Evolutionary conservation across 1,140 invertebrate species (phyloP).

Genomic region (Archegozetes longisetosus): DNA sequence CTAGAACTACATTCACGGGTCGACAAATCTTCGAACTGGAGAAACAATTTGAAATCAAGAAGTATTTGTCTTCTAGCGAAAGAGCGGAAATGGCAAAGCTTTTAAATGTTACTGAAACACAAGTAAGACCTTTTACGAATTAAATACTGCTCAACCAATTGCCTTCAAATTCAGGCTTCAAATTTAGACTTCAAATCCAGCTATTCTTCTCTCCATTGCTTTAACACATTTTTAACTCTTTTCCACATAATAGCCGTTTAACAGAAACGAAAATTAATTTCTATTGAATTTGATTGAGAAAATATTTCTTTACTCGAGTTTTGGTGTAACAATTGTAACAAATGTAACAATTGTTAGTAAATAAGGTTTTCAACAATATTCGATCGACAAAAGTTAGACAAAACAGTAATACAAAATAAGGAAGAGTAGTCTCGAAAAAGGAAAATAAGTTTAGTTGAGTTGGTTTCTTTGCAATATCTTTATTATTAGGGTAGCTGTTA

Average conservation of each 20-base stretch:
- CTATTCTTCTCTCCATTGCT: too few species aligned
- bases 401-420: too few species aligned
- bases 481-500: too few species aligned
- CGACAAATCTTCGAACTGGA: constrained; percentile 90
- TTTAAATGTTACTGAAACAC: constrained; percentile 84
- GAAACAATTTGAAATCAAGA: constrained; percentile 87
- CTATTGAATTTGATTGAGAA: not conserved
- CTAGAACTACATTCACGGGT: constrained; percentile 83
- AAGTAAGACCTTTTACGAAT: constrained; percentile 40
- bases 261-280: constrained; percentile 4
- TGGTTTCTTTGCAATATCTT: too few species aligned
- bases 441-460: too few species aligned
- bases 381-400: too few species aligned
- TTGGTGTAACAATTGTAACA: too few species aligned
- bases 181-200: not conserved
- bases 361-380: too few species aligned
- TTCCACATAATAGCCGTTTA: too few species aligned
- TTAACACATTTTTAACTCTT: too few species aligned
- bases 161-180: not conserved
- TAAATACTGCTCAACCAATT: not conserved
- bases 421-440: too few species aligned
- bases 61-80: constrained; percentile 88
- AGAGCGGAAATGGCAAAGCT: constrained; percentile 81
- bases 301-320: not conserved
- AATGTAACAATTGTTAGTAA: too few species aligned